These are phyloP conservation scores for Tridacna crocea DNA, from an alignment of 2,888 invertebrate species.

Conservation along the genomic window DNA sequence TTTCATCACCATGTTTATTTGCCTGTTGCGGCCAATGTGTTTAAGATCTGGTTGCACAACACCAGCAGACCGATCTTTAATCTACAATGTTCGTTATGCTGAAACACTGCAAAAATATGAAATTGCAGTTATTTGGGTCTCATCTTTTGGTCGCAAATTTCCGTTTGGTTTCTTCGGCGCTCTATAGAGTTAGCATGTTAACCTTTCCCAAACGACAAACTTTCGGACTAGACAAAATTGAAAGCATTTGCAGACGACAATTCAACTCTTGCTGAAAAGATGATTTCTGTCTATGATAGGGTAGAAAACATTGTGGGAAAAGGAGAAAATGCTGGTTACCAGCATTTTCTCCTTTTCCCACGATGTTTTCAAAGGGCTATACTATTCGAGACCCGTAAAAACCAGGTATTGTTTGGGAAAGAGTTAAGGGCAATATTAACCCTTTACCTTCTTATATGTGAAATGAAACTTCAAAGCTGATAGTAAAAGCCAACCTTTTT, in stretches of 20 bases:
- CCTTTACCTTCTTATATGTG: too few relatives aligned
- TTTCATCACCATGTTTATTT: neutral
- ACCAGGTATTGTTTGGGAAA: too few relatives aligned
- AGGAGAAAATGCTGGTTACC: neutral
- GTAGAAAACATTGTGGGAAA: conserved; percentile 8
- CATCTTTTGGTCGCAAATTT: neutral
- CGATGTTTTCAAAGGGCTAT: too few relatives aligned
- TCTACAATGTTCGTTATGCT: neutral
- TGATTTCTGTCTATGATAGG: too few relatives aligned
- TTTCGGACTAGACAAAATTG: neutral
- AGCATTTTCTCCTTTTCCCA: conserved; percentile 15
- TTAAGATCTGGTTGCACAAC: neutral
- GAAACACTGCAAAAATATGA: neutral
- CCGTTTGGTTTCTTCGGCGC: neutral
- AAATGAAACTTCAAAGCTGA: too few relatives aligned
- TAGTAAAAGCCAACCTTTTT: too few relatives aligned
- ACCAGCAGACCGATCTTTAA: neutral
- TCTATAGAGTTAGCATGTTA: too few relatives aligned
- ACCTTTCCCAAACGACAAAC: neutral
- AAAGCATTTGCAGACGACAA: too few relatives aligned
- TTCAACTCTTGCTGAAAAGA: too few relatives aligned
- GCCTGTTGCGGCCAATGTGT: neutral
- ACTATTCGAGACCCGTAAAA: too few relatives aligned
- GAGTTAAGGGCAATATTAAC: too few relatives aligned
- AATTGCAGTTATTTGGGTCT: neutral